Conservation (phyloP, 2,888 invertebrate genomes). For the Amphipyra berbera region DNA sequence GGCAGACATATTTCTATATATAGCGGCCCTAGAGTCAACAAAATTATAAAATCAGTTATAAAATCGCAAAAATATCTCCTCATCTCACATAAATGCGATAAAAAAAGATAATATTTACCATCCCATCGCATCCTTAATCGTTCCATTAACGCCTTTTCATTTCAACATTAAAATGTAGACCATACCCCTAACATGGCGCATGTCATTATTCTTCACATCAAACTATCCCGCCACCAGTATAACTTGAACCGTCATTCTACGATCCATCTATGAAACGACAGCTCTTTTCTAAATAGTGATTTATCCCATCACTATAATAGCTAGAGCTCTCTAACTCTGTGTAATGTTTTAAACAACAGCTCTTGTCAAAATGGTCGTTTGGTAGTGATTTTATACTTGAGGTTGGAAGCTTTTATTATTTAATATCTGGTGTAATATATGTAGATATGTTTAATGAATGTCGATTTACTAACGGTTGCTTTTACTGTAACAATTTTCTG, state of each 20-base stretch:
- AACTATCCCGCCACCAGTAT: constrained; percentile 32
- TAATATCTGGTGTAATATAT: constrained; percentile 27
- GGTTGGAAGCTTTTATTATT: constrained; percentile 45
- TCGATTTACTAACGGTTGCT: constrained; percentile 6
- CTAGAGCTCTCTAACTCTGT: constrained; percentile 18
- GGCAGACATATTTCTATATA: too few species aligned
- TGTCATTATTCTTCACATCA: constrained; percentile 51
- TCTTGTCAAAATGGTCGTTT: constrained; percentile 20
- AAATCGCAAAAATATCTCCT: constrained; percentile 10
- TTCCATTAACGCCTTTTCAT: constrained; percentile 52
- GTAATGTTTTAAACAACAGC: constrained; percentile 9
- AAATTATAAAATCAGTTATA: neutral
- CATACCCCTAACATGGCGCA: constrained; percentile 55
- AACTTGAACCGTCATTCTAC: constrained; percentile 4
- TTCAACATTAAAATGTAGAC: constrained; percentile 70
- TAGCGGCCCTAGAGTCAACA: neutral
- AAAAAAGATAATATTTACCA: constrained; percentile 47
- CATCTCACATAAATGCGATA: constrained; percentile 8
- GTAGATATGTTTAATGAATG: constrained; percentile 35
- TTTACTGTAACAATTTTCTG: constrained; percentile 36
- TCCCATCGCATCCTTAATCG: constrained; percentile 14
- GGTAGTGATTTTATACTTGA: constrained; percentile 53
- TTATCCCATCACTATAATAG: constrained; percentile 6
- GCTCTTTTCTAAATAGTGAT: constrained; percentile 30
- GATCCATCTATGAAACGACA: neutral